Percentiles rank a stretch among this genome's conserved stretches.
These are phyloP conservation scores for Drosophila mauritiana DNA, from an alignment of 1,140 invertebrate species.

Conservation along the genomic window DNA sequence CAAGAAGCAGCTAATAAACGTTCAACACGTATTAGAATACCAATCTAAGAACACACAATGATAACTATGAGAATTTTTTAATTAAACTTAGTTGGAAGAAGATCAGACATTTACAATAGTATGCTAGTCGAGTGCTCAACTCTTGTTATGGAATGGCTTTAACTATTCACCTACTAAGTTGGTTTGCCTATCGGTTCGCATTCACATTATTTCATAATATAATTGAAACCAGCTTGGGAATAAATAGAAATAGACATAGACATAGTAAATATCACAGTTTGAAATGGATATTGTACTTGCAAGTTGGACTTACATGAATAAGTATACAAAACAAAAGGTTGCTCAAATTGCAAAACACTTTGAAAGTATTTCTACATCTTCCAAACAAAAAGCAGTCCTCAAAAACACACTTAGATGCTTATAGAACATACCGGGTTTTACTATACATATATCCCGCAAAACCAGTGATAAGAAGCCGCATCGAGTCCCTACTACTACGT, in stretches of 20 bases:
- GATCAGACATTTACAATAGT: slow-evolving; percentile 10
- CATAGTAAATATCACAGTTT: slow-evolving; percentile 3
- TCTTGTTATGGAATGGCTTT: slow-evolving; percentile 25
- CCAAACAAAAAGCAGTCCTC: slow-evolving; percentile 4
- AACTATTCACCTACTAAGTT: slow-evolving; percentile 18
- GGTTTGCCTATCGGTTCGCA: slow-evolving; percentile 1
- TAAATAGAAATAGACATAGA: slow-evolving; percentile 2
- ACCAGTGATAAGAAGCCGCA: slow-evolving; percentile 31
- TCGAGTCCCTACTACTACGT: slow-evolving; percentile 1
- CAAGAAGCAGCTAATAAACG: slow-evolving; percentile 21
- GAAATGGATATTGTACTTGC: slow-evolving; percentile 1
- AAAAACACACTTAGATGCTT: slow-evolving; percentile 13
- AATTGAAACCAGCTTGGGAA: slow-evolving; percentile 1
- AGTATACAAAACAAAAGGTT: slow-evolving; percentile 20
- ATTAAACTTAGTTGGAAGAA: slow-evolving; percentile 7
- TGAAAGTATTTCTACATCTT: slow-evolving; percentile 25
- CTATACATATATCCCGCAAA: slow-evolving; percentile 10
- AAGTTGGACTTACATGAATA: slow-evolving; percentile 2
- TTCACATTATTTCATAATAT: slow-evolving; percentile 13
- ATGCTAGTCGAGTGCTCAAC: slow-evolving; percentile 16
- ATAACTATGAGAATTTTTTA: slow-evolving; percentile 16
- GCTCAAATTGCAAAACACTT: slow-evolving; percentile 35
- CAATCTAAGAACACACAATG: slow-evolving; percentile 5
- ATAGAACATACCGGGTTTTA: slow-evolving; percentile 5
- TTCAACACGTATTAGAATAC: slow-evolving; percentile 31